These are phyloP conservation scores for Porites rus DNA, from an alignment of 92 coral and sea anemone genomes.

Conservation along the genomic window DNA sequence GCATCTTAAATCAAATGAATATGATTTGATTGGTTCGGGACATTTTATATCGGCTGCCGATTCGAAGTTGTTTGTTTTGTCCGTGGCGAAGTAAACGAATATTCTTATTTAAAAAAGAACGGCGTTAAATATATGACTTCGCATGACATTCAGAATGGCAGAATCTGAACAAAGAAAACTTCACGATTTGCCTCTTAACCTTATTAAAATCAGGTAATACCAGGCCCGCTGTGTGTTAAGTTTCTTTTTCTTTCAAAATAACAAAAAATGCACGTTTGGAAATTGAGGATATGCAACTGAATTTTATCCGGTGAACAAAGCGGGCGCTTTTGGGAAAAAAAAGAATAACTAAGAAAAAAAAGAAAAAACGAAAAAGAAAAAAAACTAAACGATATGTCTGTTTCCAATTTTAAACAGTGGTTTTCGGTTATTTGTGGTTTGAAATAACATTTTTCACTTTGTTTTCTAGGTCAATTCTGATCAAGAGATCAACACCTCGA, in stretches of 20 bases:
- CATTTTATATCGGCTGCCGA: background rate
- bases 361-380: no score
- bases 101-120: constrained; percentile 1
- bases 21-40: background rate
- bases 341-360: no score
- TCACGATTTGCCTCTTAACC: background rate
- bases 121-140: background rate
- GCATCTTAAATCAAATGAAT: constrained; percentile 5
- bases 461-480: background rate
- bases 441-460: no score
- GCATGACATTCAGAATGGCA: background rate
- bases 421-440: background rate
- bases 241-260: background rate
- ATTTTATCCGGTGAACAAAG: background rate
- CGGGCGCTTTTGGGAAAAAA: no score
- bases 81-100: constrained; percentile 6
- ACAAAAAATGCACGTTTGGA: background rate
- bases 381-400: background rate
- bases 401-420: background rate
- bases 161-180: background rate
- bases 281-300: background rate
- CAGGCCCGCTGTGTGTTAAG: background rate
- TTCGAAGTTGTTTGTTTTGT: constrained; percentile 14
- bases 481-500: background rate
- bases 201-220: background rate